Conservation (phyloP, 2,113 vertebrate species). For the Semnornis frantzii region DNA sequence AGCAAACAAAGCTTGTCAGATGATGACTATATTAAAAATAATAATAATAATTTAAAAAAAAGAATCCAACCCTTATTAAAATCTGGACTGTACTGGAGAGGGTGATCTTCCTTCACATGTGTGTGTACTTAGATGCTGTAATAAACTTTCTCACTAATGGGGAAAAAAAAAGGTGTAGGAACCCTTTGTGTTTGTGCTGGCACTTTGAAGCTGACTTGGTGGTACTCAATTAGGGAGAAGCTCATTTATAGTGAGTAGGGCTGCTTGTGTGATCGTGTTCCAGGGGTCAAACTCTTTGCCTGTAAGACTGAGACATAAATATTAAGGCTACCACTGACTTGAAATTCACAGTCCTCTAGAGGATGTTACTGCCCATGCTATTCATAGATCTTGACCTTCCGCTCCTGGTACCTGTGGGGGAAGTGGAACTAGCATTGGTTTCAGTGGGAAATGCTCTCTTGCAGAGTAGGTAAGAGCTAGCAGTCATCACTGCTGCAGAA, state of each 20-base stretch:
- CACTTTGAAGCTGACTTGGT: neutral
- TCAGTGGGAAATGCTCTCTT: neutral
- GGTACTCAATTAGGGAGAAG: neutral
- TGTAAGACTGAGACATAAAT: neutral
- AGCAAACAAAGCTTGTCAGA: neutral
- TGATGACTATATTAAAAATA: neutral
- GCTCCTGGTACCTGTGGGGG: neutral
- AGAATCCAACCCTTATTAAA: neutral
- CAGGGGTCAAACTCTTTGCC: neutral
- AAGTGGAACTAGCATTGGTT: neutral
- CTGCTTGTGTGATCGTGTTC: neutral
- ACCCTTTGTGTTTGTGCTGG: neutral
- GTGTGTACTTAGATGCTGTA: neutral
- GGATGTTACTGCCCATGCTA: neutral
- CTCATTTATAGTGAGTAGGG: neutral
- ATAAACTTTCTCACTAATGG: neutral
- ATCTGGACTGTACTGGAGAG: neutral
- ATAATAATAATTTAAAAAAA: neutral
- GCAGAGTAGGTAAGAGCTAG: neutral
- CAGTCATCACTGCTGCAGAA: neutral
- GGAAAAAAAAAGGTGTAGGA: neutral
- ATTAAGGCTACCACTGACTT: neutral
- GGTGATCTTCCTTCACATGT: neutral
- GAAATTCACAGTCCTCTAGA: neutral
- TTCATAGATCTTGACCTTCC: neutral